Evolutionary conservation across 1,140 invertebrate genomes (phyloP), one percentile per base, ranked within the genome.

Genomic region (Episyrphus balteatus): DNA sequence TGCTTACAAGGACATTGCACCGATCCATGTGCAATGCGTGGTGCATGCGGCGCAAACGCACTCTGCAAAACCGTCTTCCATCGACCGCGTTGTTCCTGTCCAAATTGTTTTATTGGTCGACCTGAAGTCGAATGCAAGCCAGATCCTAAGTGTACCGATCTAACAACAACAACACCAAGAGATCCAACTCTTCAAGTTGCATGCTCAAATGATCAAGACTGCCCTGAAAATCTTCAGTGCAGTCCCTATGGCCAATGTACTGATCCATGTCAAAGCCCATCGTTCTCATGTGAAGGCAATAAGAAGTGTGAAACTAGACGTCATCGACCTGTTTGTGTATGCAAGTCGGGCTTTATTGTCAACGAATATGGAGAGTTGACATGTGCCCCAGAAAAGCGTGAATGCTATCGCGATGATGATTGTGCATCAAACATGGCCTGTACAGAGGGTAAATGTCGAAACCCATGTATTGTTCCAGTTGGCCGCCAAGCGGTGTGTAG

Each of bases 291-390:
- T 65, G 78, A 79, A 44, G 73, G 75, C 51, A 88, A 88, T 65
- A 89, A 92, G 64, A 83, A 81, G 63, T 94, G 90, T 70, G 83
- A 90, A 73, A 88, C 91, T 33, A 80, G 84, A 52, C 81, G 84
- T 57, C 90, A 93, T 62, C 75, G 76, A 55, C 82, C 89, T 0
- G 79, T 84, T 48, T 94, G 91, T 70, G 84, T 91, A 15, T 95
- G 91, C 71, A 87, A 88, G 59, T 79, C 82, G 57, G 88, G 88
- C 18, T 91, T 92, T 60, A 79, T 86, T 33, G 78, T 92, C 13
- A 92, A 86, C 62, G 86, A 89, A 60, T 72, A 75, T 51, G 86
- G 87, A 9, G 88, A 90, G 62, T 72, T 92, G 46, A 81, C 81
- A 11, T 92, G 89, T 65, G 85, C 84, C 12, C 83, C 83, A 1